Evolutionary conservation across 2,888 invertebrate species (phyloP).

Genomic region (Yponomeuta sedellus): DNA sequence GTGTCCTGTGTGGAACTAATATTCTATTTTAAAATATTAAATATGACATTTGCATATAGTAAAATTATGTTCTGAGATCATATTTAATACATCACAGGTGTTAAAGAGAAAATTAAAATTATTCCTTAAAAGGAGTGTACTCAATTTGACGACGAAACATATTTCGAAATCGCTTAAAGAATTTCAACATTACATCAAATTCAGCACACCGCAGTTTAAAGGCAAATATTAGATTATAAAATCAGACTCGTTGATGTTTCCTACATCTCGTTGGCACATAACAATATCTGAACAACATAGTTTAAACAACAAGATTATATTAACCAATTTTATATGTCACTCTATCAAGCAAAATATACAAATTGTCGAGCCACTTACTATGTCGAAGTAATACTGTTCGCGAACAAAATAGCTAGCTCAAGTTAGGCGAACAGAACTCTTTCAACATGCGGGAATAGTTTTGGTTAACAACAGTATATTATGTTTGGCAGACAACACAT

Average conservation of each 20-base stretch:
- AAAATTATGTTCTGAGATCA: slow-evolving; percentile 79
- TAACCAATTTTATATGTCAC: slow-evolving; percentile 43
- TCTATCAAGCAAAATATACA: slow-evolving; percentile 31
- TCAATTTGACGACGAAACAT: slow-evolving; percentile 13
- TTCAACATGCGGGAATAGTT: background rate
- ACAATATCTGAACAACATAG: slow-evolving; percentile 37
- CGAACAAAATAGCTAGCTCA: background rate
- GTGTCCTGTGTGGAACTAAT: slow-evolving; percentile 40
- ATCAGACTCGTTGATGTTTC: slow-evolving; percentile 19
- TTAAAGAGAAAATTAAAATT: slow-evolving; percentile 58
- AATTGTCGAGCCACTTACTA: background rate
- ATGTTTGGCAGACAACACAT: slow-evolving; percentile 44
- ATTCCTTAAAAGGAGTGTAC: slow-evolving; percentile 20
- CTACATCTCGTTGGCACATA: slow-evolving; percentile 29
- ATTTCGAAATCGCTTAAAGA: background rate
- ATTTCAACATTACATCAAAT: slow-evolving; percentile 3
- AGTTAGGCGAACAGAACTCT: background rate
- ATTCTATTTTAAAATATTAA: slow-evolving; percentile 59
- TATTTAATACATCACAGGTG: slow-evolving; percentile 82
- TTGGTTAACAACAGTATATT: slow-evolving; percentile 20
- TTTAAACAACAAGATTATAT: slow-evolving; percentile 54
- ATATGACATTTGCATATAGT: slow-evolving; percentile 71
- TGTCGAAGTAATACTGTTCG: background rate
- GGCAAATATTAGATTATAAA: slow-evolving; percentile 7
- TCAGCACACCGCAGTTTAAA: slow-evolving; percentile 15